Conservation (phyloP, 2,113 vertebrate genomes). For the Poeciliopsis turrubarensis region DNA sequence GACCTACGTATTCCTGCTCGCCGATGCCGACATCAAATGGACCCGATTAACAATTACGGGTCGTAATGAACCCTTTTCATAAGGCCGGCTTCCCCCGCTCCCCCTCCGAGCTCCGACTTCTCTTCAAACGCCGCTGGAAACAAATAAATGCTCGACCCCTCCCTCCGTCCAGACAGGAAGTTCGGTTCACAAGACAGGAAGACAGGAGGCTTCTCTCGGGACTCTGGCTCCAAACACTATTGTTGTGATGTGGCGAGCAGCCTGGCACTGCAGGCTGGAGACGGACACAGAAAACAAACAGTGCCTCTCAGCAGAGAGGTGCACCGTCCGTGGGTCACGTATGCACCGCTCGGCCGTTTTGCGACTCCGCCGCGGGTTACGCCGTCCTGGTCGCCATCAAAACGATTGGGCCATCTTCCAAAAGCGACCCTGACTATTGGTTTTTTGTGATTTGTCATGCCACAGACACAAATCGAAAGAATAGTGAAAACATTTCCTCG, state of each 20-base stretch:
- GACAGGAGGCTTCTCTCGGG: slow-evolving; percentile 80
- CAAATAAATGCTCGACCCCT: slow-evolving; percentile 78
- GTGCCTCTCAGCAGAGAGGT: slow-evolving; percentile 53
- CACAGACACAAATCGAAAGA: not conserved
- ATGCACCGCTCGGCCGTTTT: slow-evolving; percentile 53
- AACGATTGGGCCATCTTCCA: not conserved
- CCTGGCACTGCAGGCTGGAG: slow-evolving; percentile 75
- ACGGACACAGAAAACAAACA: slow-evolving; percentile 81
- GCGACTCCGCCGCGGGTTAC: slow-evolving; percentile 7
- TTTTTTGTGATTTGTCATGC: not conserved
- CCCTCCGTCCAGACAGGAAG: slow-evolving; percentile 79
- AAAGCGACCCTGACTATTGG: not conserved
- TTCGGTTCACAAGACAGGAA: slow-evolving; percentile 81
- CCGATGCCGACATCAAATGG: slow-evolving; percentile 74
- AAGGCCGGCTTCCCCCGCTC: slow-evolving; percentile 49
- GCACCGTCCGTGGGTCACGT: slow-evolving; percentile 76
- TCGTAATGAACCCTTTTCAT: slow-evolving; percentile 63
- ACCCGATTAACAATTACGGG: slow-evolving; percentile 74
- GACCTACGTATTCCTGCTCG: slow-evolving; percentile 51
- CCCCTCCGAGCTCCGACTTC: slow-evolving; percentile 11
- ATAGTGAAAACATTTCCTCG: not conserved
- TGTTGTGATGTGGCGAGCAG: slow-evolving; percentile 75
- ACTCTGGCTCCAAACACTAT: slow-evolving; percentile 82
- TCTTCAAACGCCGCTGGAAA: slow-evolving; percentile 77
- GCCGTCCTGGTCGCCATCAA: slow-evolving; percentile 9